These are phyloP conservation scores for Gavia stellata DNA, from an alignment of 2,113 vertebrate species.

Conservation along the genomic window DNA sequence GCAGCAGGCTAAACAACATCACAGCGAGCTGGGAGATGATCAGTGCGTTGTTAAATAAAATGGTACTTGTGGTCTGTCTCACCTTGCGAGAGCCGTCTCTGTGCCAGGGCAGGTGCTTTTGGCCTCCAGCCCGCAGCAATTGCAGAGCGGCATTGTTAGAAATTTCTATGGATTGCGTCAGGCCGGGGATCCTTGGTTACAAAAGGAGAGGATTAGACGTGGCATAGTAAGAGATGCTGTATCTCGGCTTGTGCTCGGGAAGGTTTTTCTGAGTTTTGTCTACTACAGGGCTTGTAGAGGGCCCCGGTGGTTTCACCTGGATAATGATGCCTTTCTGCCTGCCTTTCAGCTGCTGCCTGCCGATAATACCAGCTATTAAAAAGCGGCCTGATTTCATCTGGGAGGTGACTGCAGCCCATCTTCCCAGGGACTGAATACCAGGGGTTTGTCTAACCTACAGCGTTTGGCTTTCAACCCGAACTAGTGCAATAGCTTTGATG, in stretches of 20 bases:
- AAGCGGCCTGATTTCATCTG: not conserved
- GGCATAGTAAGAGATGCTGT: not conserved
- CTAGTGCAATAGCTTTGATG: not conserved
- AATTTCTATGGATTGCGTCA: fast-evolving
- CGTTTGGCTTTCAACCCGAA: not conserved
- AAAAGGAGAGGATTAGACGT: not conserved
- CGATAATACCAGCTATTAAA: not conserved
- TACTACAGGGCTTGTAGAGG: not conserved
- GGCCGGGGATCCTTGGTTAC: not conserved
- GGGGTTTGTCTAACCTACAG: not conserved
- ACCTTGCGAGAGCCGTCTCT: fast-evolving
- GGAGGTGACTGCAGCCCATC: not conserved
- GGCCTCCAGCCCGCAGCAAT: not conserved
- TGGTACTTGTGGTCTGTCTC: fast-evolving
- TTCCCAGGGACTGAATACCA: not conserved
- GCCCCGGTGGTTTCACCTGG: not conserved
- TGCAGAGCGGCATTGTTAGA: fast-evolving
- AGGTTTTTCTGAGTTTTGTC: not conserved
- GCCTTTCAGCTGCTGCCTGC: not conserved
- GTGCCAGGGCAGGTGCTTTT: not conserved
- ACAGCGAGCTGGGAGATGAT: fast-evolving
- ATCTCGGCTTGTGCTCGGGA: fast-evolving
- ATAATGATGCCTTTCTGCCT: not conserved
- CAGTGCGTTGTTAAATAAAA: fast-evolving
- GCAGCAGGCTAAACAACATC: not conserved